These are phyloP conservation scores for Meloe dianella DNA, from an alignment of 2,888 invertebrate species.

Conservation along the genomic window DNA sequence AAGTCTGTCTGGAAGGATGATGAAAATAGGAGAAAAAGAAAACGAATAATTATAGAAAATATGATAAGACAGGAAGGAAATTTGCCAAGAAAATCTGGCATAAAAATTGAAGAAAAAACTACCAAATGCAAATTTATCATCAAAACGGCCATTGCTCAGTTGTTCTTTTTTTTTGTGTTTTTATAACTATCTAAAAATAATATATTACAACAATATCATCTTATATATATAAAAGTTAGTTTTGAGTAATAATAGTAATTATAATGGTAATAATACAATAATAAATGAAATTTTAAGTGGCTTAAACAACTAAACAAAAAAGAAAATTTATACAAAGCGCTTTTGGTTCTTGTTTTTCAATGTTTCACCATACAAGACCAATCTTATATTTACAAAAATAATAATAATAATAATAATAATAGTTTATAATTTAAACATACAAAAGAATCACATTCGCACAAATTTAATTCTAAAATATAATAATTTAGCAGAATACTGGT, in stretches of 20 bases:
- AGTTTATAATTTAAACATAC: slow-evolving; percentile 36
- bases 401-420: slow-evolving; percentile 15
- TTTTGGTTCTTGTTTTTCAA: slow-evolving; percentile 26
- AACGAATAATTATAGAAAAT: not conserved
- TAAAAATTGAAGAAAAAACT: slow-evolving; percentile 30
- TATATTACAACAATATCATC: slow-evolving; percentile 44
- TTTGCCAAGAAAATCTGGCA: not conserved
- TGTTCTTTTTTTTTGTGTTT: not conserved
- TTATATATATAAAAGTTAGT: slow-evolving; percentile 39
- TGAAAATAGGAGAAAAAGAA: not conserved
- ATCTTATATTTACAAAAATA: slow-evolving; percentile 40
- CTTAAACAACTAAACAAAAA: slow-evolving; percentile 34
- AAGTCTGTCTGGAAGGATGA: not conserved
- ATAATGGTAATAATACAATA: not conserved
- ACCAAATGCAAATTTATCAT: slow-evolving; percentile 48
- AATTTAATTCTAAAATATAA: slow-evolving; percentile 39
- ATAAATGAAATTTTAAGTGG: slow-evolving; percentile 19
- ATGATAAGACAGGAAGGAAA: not conserved
- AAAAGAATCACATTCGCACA: slow-evolving; percentile 50
- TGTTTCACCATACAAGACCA: slow-evolving; percentile 23
- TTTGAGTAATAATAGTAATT: slow-evolving; percentile 5
- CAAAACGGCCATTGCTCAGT: slow-evolving; percentile 36
- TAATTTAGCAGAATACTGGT: slow-evolving; percentile 55
- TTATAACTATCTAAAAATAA: slow-evolving; percentile 17
- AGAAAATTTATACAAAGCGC: slow-evolving; percentile 45